Conservation (phyloP, 2,113 vertebrate species). For the Prolemur simus region DNA sequence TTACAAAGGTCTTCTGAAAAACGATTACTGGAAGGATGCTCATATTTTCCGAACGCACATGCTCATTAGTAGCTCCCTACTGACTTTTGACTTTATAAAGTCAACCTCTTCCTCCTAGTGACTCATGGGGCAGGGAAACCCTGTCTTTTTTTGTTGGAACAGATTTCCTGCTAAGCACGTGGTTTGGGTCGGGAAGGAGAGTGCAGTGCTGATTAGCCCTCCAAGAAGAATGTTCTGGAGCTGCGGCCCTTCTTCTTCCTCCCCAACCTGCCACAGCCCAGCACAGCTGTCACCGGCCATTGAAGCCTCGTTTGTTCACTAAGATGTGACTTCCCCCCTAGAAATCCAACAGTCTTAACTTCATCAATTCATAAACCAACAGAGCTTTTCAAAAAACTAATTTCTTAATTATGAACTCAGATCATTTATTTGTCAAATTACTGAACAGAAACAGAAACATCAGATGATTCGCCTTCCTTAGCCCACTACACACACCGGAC, state of each 20-base stretch:
- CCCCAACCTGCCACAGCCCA: not conserved
- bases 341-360: conserved; percentile 53
- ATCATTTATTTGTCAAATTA: conserved; percentile 67
- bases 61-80: not conserved
- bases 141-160: not conserved
- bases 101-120: not conserved
- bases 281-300: not conserved
- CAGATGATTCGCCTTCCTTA: not conserved
- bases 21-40: not conserved
- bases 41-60: not conserved
- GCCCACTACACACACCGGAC: not conserved
- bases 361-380: conserved; percentile 64
- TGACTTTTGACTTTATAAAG: not conserved
- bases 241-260: not conserved
- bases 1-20: not conserved
- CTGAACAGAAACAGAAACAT: conserved; percentile 33
- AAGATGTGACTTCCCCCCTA: conserved; percentile 17
- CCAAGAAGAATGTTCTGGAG: not conserved
- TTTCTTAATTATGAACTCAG: conserved; percentile 63
- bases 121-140: not conserved
- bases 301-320: conserved; percentile 65
- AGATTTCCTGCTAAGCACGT: fast-evolving
- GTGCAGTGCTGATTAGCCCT: not conserved
- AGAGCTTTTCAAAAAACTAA: conserved; percentile 56
- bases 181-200: not conserved